These are phyloP conservation scores for Calliscelio sp. DNA, from an alignment of 2,888 invertebrate genomes.

Conservation along the genomic window DNA sequence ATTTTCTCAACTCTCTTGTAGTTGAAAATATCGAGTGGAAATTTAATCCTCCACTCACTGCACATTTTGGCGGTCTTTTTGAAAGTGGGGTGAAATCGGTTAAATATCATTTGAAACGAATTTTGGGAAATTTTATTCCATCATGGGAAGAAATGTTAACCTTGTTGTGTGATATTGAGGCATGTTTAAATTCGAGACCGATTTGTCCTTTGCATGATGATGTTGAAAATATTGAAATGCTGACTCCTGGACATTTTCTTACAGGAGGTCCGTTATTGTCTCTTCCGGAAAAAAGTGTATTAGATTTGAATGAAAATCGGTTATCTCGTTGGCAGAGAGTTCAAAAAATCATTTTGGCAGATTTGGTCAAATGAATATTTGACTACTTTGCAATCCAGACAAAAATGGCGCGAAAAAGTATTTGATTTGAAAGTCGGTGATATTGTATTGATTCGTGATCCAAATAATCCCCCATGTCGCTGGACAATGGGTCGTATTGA, in stretches of 20 bases:
- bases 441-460: conserved; percentile 9
- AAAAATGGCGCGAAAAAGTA: conserved; percentile 68
- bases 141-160: conserved; percentile 17
- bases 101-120: neutral
- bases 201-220: conserved; percentile 13
- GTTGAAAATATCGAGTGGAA: neutral
- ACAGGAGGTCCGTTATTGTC: neutral
- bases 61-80: conserved; percentile 10
- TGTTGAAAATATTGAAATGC: neutral
- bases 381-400: conserved; percentile 72
- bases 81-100: neutral
- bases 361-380: conserved; percentile 75
- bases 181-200: conserved; percentile 22
- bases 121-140: neutral
- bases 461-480: conserved; percentile 7
- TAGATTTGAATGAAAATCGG: neutral
- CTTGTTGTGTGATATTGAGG: conserved; percentile 14
- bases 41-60: conserved; percentile 1
- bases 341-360: conserved; percentile 64
- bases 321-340: neutral
- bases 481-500: conserved; percentile 24
- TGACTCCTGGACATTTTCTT: conserved; percentile 15
- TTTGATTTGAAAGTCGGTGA: conserved; percentile 3
- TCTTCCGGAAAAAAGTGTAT: neutral
- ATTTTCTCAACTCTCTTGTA: too few species aligned